Evolutionary conservation across 2,113 vertebrate species (phyloP), one percentile per base, ranked within the genome.

Genomic region (Aptenodytes patagonicus): DNA sequence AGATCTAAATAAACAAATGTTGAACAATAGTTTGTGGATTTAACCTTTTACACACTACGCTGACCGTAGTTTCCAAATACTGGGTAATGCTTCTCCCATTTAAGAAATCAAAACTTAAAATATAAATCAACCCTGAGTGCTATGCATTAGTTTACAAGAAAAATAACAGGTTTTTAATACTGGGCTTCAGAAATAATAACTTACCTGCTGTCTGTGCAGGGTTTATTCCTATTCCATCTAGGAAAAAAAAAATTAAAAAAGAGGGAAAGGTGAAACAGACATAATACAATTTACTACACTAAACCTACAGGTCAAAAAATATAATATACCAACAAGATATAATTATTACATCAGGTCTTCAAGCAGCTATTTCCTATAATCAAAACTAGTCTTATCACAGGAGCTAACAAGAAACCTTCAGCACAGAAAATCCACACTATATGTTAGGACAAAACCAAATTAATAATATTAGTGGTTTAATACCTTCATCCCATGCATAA

Each of bases 161-260:
- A 83, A 38, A 40, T 14, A 89, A 40, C 3, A 72, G 16, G 9
- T 78, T 82, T 81, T 69, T 58, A 80, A 64, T 29, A 75, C 6
- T 25, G 8, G 25, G n/a, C 47, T 87, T 87, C 54, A 62, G 51
- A 77, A 57, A 42, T 21, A 71, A 18, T 25, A 83, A 98, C 98
- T 97, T 89, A 98, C 98, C 98, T 84, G 98, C 98, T 92, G 98
- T 98, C 85, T 99, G 98, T 85, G 98, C 97, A 95, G 98, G 98
- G 64, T 99, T 99, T 97, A 99, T 98, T 98, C 98, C 98, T 98
- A 98, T 98, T 90, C 98, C 98, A 98, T 99, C 98, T 99, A 95
- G 38, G 55, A 83, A 42, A n/a, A n/a, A n/a, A n/a, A n/a, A n/a
- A n/a, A n/a, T n/a, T n/a, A n/a, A n/a, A n/a, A n/a, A 42, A 54